A percentile compares a stretch with the other conserved stretches of the same genome.
These are phyloP conservation scores for Alosa sapidissima DNA, from an alignment of 2,797 vertebrate species.

Conservation along the genomic window DNA sequence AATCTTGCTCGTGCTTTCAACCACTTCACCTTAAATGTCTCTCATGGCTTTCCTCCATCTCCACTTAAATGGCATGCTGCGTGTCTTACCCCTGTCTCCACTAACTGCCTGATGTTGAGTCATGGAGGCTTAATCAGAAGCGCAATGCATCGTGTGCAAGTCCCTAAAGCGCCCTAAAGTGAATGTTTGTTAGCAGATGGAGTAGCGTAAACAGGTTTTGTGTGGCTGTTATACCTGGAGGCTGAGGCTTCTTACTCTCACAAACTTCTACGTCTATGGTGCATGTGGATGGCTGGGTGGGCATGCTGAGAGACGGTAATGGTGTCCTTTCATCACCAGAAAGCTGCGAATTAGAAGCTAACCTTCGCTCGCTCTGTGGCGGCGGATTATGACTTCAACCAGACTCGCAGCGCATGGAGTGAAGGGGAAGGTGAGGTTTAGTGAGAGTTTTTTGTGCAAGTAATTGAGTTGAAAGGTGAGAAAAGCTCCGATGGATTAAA, in stretches of 20 bases:
- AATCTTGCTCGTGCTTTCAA: background rate
- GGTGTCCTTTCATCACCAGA: background rate
- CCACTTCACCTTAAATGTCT: background rate
- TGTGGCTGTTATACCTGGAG: background rate
- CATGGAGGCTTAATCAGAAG: background rate
- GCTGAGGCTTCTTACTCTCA: background rate
- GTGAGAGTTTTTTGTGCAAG: background rate
- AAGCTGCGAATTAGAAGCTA: conserved; percentile 1
- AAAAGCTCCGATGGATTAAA: conserved; percentile 23
- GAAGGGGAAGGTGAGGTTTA: conserved; percentile 21
- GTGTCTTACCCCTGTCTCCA: background rate
- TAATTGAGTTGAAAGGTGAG: conserved; percentile 40
- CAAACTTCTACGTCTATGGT: background rate
- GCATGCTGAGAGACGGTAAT: background rate
- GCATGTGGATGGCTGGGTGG: background rate
- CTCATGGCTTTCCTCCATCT: background rate
- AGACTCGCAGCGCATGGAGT: background rate
- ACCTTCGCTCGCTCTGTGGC: background rate
- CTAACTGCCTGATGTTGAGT: background rate
- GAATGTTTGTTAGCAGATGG: background rate
- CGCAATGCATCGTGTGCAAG: background rate
- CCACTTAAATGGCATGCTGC: background rate
- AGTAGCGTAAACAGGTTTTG: background rate
- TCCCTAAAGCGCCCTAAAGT: background rate
- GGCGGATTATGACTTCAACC: conserved; percentile 19